Evolutionary conservation across 2,113 vertebrate genomes (phyloP).

Genomic region (Eclectus roratus): DNA sequence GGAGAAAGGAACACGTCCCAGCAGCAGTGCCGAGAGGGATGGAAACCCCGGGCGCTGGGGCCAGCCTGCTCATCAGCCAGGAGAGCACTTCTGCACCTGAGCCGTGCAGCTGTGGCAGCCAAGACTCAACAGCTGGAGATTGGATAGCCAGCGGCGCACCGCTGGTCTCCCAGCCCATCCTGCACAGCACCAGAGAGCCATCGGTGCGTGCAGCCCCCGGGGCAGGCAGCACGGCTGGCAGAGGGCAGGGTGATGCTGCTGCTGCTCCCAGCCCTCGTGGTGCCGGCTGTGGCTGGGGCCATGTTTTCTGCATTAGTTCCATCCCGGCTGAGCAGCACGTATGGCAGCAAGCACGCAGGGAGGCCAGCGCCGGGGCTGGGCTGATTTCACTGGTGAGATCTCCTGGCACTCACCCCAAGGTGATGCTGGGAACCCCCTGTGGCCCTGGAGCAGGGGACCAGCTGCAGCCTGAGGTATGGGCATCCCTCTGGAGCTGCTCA

Average conservation of each 20-base stretch:
- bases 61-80: not conserved
- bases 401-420: too few species aligned
- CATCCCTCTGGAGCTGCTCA: accelerated
- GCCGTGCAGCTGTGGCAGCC: not conserved
- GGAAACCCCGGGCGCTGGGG: not conserved
- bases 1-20: not conserved
- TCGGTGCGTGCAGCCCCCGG: not conserved
- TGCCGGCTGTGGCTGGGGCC: not conserved
- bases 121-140: conserved; percentile 8
- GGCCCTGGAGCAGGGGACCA: not conserved
- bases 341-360: not conserved
- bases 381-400: not conserved
- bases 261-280: not conserved
- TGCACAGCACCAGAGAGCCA: not conserved
- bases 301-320: conserved; percentile 57
- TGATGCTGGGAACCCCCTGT: not conserved
- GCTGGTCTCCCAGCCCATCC: not conserved
- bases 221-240: not conserved
- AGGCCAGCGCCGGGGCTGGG: not conserved
- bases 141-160: accelerated
- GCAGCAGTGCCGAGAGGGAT: not conserved
- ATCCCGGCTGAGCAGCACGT: conserved; percentile 9
- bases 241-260: not conserved
- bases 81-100: conserved; percentile 39
- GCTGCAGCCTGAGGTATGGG: accelerated